Percentiles rank a stretch among this genome's conserved stretches.
phyloP scores from a whole-genome alignment of 1,140 invertebrate genomes.

The Drosophila sulfurigaster region DNA sequence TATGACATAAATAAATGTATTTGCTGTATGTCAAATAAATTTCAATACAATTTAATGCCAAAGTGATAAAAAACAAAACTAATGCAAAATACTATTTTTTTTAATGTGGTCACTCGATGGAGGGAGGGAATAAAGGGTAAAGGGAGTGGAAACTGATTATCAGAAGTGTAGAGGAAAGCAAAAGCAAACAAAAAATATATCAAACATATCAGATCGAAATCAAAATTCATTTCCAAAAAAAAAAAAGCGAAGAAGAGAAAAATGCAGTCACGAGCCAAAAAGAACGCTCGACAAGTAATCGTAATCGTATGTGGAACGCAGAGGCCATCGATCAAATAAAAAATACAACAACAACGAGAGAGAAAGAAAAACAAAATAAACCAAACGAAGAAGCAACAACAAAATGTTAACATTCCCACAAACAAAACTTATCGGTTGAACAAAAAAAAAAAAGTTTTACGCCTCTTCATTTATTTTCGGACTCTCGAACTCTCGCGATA shows the following conservation, averaged over 20 bases:
- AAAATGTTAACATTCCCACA: constrained; percentile 64
- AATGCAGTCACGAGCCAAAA: constrained; percentile 55
- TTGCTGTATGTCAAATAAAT: constrained; percentile 17
- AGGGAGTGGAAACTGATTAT: neutral
- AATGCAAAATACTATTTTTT: constrained; percentile 10
- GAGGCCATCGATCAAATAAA: constrained; percentile 58
- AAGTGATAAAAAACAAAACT: constrained; percentile 44
- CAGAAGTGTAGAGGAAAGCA: constrained; percentile 5
- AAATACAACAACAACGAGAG: constrained; percentile 12
- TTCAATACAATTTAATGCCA: constrained; percentile 29
- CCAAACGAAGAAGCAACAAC: neutral
- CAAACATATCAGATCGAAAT: constrained; percentile 32
- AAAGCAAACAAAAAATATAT: constrained; percentile 4
- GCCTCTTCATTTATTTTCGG: constrained; percentile 69
- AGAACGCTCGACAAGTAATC: constrained; percentile 16
- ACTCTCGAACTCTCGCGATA: constrained; percentile 29
- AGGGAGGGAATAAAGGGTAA: neutral
- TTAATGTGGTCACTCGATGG: no score
- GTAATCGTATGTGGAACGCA: constrained; percentile 56
- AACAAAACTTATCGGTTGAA: constrained; percentile 65
- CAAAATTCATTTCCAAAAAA: constrained; percentile 31
- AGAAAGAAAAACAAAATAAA: constrained; percentile 10
- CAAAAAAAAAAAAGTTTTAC: constrained; percentile 27
- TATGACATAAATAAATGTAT: constrained; percentile 70
- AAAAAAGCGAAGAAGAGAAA: constrained; percentile 11